Base-by-base conservation (phyloP, 2,797 vertebrate species). In the Siniperca undulata region DNA sequence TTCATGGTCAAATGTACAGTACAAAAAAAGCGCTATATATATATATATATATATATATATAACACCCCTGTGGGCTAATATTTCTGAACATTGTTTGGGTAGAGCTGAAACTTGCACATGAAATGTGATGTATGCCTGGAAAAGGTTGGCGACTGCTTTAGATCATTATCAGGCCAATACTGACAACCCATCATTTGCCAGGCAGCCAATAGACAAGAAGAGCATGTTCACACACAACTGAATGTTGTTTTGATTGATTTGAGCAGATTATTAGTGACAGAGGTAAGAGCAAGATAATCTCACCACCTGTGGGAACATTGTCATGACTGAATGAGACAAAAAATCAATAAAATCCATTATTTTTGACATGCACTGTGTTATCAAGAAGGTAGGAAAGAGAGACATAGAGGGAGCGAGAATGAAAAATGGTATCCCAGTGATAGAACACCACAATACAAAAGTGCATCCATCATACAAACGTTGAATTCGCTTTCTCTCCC, bases 241-340 rank as follows among this genome's bases (percentile, higher is more conserved):
- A 34, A 11, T 19, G 6, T 36, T 27, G 13, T 14, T 50, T 17
- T 58, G 44, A 79, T 13, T 59, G 34, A 22, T 2, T 24, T 13
- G 42, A 38, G 42, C n/a, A 58, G n/a, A 64, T 40, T 62, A 30
- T 70, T n/a, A 48, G 36, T 61, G 46, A 61, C 24, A 52, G 56
- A 56, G 42, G 27, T 61, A 64, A 19, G 30, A 30, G 10, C 7
- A 24, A 24, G 52, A 71, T 48, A 17, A 62, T 46, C 20, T 56
- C 42, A 27, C 56, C 22, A 53, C 55, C 38, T 55, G 34, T 34
- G 11, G 42, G 40, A 30, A 14, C 13, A 40, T 38, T 50, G 11
- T 50, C 20, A 20, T 68, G 17, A 48, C 19, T 24, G 5, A 62
- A 27, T 62, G 11, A 44, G 40, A n/a, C 2, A 40, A 27, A 19